Base-by-base conservation (phyloP, 2,113 vertebrate species). In the Corydoras maculifer region DNA sequence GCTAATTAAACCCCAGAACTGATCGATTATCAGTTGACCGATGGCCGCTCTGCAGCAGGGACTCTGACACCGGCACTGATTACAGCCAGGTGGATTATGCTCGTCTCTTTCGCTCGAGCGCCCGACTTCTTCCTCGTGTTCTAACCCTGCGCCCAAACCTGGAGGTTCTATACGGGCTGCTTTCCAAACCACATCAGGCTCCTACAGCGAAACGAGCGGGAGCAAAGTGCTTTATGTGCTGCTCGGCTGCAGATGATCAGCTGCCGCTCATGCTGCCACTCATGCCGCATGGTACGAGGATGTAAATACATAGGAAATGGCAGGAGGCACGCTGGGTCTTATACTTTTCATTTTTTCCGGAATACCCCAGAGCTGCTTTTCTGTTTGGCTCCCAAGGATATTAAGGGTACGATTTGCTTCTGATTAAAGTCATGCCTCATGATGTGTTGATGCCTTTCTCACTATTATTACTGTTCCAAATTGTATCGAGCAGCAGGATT, bases 161-260 rank as follows among this genome's bases (percentile, higher is more conserved):
- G 58, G 71, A 68, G 62, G 48, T 67, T 58, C 60, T 63, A 48
- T 51, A 69, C 65, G 54, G 74, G 67, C 68, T 74, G 70, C 54
- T 61, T 68, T 65, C 76, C 77, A 77, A 78, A 78, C 69, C 74
- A 72, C 75, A 80, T 80, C 69, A 77, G 63, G 50, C 70, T 78
- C 78, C 74, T 58, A 68, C 81, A 67, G 77, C 69, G 77, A 57
- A 74, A 29, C 74, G 69, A 68, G 74, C 65, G 67, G 74, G 78
- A 69, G 75, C 77, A 66, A 77, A 82, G 78, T 18, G 67, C 67
- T 75, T 75, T 77, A 68, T 79, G 75, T 63, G n/a, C 70, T 35
- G 73, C 75, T 73, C 69, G 75, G 67, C 63, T 77, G 75, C 75
- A 76, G 77, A 51, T 60, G 72, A 71, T 64, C 60, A 18, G 76